Conservation (phyloP, 2,888 invertebrate species). For the Conistra vaccinii region DNA sequence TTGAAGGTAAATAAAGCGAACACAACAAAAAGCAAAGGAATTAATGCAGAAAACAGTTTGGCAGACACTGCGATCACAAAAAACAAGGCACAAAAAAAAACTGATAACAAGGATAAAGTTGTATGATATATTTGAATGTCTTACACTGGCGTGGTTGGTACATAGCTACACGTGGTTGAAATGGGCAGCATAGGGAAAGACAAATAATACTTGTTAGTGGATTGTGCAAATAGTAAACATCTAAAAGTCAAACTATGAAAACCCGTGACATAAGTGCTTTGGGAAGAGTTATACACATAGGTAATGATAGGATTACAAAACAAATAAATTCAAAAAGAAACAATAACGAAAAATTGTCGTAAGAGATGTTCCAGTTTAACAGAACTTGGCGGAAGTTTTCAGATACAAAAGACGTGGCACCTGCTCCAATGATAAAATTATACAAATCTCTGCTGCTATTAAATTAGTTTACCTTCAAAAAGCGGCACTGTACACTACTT, state of each 20-base stretch:
- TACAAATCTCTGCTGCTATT: slow-evolving; percentile 49
- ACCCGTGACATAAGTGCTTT: slow-evolving; percentile 53
- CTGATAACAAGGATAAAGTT: slow-evolving; percentile 55
- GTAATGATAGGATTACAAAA: slow-evolving; percentile 58
- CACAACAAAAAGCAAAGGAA: slow-evolving; percentile 58
- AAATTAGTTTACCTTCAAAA: slow-evolving; percentile 58
- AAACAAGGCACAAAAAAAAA: slow-evolving; percentile 66
- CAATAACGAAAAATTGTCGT: slow-evolving; percentile 75
- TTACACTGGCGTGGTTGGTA: slow-evolving; percentile 93
- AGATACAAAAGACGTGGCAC: slow-evolving; percentile 51
- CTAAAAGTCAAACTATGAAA: slow-evolving; percentile 58
- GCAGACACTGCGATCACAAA: slow-evolving; percentile 64
- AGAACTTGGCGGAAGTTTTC: slow-evolving; percentile 61
- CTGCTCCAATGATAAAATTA: slow-evolving; percentile 45
- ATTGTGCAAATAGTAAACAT: slow-evolving; percentile 72
- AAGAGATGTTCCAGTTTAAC: slow-evolving; percentile 88
- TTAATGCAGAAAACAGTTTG: slow-evolving; percentile 58
- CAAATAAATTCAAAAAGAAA: slow-evolving; percentile 59
- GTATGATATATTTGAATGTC: slow-evolving; percentile 77
- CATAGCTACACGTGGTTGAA: slow-evolving; percentile 88
- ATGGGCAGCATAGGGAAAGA: slow-evolving; percentile 88
- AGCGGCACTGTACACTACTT: slow-evolving; percentile 68
- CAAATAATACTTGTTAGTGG: slow-evolving; percentile 79
- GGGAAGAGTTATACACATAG: slow-evolving; percentile 62
- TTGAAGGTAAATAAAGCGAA: slow-evolving; percentile 61